Percentiles rank a stretch among this genome's conserved stretches.
Conservation (phyloP, 2,888 invertebrate species). For the Cryptops parisi region DNA sequence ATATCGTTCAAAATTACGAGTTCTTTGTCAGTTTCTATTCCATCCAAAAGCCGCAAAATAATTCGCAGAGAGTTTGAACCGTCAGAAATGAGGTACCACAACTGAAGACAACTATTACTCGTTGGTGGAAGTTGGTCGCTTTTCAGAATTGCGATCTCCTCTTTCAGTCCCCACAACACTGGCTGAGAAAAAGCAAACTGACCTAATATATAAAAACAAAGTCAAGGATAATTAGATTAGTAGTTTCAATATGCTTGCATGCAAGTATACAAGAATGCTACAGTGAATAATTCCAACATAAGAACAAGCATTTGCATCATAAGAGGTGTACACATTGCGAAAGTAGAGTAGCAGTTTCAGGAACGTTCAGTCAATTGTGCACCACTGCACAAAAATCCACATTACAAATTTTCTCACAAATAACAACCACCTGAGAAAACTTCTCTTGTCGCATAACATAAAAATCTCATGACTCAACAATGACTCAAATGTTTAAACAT, state of each 20-base stretch:
- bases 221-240: background rate
- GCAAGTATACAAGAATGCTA: background rate
- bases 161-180: background rate
- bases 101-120: background rate
- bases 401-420: too few species aligned
- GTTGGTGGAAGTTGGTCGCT: background rate
- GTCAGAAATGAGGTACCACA: background rate
- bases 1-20: background rate
- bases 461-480: too few species aligned
- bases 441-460: too few species aligned
- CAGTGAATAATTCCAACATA: background rate
- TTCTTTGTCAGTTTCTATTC: background rate
- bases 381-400: too few species aligned
- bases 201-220: too few species aligned
- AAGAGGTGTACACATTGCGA: too few species aligned
- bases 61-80: background rate
- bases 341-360: too few species aligned
- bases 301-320: too few species aligned
- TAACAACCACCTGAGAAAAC: too few species aligned
- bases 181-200: background rate
- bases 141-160: background rate
- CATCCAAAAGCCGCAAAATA: background rate
- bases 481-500: too few species aligned
- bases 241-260: background rate
- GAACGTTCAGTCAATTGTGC: too few species aligned